phyloP scores from a whole-genome alignment of 2,888 invertebrate genomes.

The Loripinus fragilis region DNA sequence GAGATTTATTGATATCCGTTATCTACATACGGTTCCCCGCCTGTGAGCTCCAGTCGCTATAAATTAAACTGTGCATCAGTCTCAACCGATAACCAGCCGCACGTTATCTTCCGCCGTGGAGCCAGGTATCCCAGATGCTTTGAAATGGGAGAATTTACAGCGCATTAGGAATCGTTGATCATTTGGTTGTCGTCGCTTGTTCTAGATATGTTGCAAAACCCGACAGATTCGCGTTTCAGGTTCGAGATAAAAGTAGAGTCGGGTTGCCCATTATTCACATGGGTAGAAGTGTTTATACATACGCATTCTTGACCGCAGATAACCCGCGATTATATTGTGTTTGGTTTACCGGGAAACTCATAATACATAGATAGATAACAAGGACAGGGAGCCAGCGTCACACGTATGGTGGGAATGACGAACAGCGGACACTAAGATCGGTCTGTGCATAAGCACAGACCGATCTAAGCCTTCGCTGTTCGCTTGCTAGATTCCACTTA shows the following conservation, averaged over 20 bases:
- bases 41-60: background rate
- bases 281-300: background rate
- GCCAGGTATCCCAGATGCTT: constrained; percentile 48
- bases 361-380: constrained; percentile 12
- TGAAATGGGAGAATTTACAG: background rate
- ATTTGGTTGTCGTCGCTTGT: background rate
- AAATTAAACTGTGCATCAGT: too few species aligned
- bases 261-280: background rate
- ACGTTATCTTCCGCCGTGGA: constrained; percentile 54
- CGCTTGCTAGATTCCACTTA: too few species aligned
- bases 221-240: background rate
- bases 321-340: background rate
- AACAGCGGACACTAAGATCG: too few species aligned
- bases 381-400: too few species aligned
- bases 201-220: background rate
- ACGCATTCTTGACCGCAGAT: background rate
- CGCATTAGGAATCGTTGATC: background rate
- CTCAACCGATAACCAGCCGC: background rate
- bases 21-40: background rate
- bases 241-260: background rate
- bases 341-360: constrained; percentile 2
- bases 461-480: too few species aligned
- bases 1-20: constrained; percentile 50
- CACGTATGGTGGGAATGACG: too few species aligned
- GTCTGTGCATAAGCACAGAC: too few species aligned